phyloP scores from a whole-genome alignment of 2,888 invertebrate genomes.

The Oeneis ivallda region DNA sequence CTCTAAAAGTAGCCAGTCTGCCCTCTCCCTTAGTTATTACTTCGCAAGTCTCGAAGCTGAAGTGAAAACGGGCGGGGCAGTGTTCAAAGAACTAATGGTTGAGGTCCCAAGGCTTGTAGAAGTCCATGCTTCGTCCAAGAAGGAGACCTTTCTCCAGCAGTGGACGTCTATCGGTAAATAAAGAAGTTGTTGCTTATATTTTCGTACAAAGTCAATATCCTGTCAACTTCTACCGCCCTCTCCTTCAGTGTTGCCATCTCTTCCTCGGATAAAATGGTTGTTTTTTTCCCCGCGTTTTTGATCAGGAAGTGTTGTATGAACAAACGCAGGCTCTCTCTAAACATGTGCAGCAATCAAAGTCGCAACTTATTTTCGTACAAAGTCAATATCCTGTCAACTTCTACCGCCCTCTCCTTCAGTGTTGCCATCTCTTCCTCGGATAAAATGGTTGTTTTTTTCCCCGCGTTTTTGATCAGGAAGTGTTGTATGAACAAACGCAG shows the following conservation, averaged over 20 bases:
- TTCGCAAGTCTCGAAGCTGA: too few relatives aligned
- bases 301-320: conserved; percentile 94
- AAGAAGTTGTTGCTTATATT: too few relatives aligned
- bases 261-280: conserved; percentile 53
- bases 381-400: conserved; percentile 85
- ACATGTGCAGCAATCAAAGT: conserved; percentile 83
- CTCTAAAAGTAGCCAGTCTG: too few relatives aligned
- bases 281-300: conserved; percentile 81
- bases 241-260: conserved; percentile 69
- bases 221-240: conserved; percentile 85
- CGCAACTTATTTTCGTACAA: conserved; percentile 70
- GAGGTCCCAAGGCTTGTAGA: too few relatives aligned
- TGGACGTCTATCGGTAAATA: too few relatives aligned
- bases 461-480: conserved; percentile 87
- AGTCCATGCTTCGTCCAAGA: too few relatives aligned
- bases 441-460: conserved; percentile 63
- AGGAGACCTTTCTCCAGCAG: too few relatives aligned
- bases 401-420: too few relatives aligned
- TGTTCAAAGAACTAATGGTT: too few relatives aligned
- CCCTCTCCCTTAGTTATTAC: too few relatives aligned
- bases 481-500: conserved; percentile 92
- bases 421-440: conserved; percentile 60
- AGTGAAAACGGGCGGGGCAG: too few relatives aligned
- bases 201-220: conserved; percentile 80
- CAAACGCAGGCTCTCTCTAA: conserved; percentile 90